Evolutionary conservation across 2,888 invertebrate genomes (phyloP).

Genomic region (Agrotis puta): DNA sequence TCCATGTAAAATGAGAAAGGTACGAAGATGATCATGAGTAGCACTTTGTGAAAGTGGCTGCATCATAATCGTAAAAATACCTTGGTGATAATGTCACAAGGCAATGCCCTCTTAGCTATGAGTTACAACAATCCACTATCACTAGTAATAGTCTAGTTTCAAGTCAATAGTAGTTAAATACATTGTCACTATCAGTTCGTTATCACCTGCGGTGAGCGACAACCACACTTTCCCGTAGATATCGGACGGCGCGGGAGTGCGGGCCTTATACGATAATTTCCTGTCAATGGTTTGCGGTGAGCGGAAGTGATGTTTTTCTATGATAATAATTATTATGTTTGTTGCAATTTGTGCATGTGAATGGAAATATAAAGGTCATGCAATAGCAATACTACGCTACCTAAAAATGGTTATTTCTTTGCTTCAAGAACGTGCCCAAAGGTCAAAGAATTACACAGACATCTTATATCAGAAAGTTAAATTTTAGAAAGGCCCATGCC

Average conservation of each 20-base stretch:
- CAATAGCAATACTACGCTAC: no score
- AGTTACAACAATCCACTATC: background rate
- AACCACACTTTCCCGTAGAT: conserved; percentile 40
- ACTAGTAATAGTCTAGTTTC: background rate
- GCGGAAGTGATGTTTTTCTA: conserved; percentile 35
- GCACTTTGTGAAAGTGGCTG: no score
- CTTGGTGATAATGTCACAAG: background rate
- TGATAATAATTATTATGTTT: conserved; percentile 7
- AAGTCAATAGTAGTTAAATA: conserved; percentile 9
- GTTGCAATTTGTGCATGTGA: background rate
- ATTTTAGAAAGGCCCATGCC: background rate
- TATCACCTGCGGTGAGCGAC: conserved; percentile 46
- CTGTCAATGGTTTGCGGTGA: conserved; percentile 37
- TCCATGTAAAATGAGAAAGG: no score
- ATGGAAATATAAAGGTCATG: background rate
- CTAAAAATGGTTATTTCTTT: no score
- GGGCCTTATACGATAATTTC: conserved; percentile 20
- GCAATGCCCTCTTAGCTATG: background rate
- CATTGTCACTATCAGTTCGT: conserved; percentile 37
- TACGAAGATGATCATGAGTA: no score
- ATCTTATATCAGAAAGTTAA: no score
- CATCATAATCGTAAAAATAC: no score
- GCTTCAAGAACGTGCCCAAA: no score
- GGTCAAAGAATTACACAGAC: no score
- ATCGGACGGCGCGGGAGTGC: background rate